Base-by-base conservation (phyloP, 2,888 invertebrate genomes). In the Calephelis perditalis region DNA sequence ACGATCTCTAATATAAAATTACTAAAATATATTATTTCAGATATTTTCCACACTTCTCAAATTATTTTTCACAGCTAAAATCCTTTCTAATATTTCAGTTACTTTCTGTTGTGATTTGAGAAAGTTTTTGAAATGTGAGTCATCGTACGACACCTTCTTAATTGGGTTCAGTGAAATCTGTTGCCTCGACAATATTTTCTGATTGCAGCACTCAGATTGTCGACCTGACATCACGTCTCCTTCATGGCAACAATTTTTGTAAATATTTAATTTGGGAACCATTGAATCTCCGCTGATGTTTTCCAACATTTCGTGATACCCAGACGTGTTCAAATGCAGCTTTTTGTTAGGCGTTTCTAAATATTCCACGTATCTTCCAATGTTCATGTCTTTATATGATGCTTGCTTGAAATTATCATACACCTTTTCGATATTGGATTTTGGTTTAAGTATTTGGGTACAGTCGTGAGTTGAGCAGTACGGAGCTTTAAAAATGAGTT, bases 41-140 rank as follows among this genome's bases (percentile, higher is more conserved):
- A 26, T 61, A 44, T 68, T 72, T 68, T 86, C 83, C 0, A 77
- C 76, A 64, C 82, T 84, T 1, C 64, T 73, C 8, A 63, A 59
- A 52, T 67, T 77, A 0, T 68, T 69, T 68, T 77, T 81, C 4
- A 76, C 73, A 0, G 78, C 76, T 44, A 89, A 70, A 66, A 86
- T 79, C 62, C 70, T 79, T 62, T 84, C 84, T 7, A 89, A 66
- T 78, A 89, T 85, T 47, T 80, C 81, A 12, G 84, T 88, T 0
- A 89, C 88, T 68, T 84, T 87, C 66, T 87, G 78, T 65, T 90
- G 89, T 0, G 84, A 81, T 61, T 81, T 80, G 10, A 89, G 59
- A 61, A 89, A 84, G 62, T 83, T 82, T 7, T 68, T 76, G 47
- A 86, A 87, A 67, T 82, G 83, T 2, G 75, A 68, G 57, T 86